Evolutionary conservation across 2,888 invertebrate species (phyloP), one percentile per base, ranked within the genome.

Genomic region (Halocaridina rubra): DNA sequence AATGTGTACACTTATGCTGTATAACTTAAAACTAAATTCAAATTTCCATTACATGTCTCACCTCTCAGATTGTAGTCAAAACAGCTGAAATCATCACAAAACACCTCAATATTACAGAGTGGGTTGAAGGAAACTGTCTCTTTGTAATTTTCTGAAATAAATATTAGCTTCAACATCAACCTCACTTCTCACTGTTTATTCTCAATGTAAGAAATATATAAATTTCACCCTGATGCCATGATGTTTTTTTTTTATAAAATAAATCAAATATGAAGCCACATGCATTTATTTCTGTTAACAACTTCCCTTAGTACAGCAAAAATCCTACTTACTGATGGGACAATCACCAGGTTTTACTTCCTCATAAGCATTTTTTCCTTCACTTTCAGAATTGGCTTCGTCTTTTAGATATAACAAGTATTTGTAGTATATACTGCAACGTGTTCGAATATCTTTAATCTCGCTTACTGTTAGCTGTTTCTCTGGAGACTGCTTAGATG

Each of bases 51-150:
- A 10, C 3, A 10, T 30, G 2, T 33, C 77, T 29, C 46, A 80
- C 80, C 33, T 24, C 19, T 24, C 8, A 80, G 33, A 0, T 33
- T 32, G 59, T 72, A 59, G 29, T 80, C 80, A 32, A 72, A 80
- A 29, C 80, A 80, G 39, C 80, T 74, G 27, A 27, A 80, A 61
- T 61, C 61, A 29, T 80, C 80, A 33, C 80, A 80, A 33, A 80
- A 67, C 13, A 80, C 24, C 30, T 53, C 39, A 32, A 80, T 1
- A 22, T 53, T 32, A n/a, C 80, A 80, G 3, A 80, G n/a, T 4
- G 59, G 32, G 72, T 80, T 72, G 29, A 67, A 72, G 27, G 30
- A 29, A n/a, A 80, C 7, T 7, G 24, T 32, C 24, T 57, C 22
- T 13, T 3, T 19, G 61, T 80, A 80, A 27, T 72, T 24, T 0